These are phyloP conservation scores for Megaleporinus macrocephalus DNA, from an alignment of 2,113 vertebrate species.

Conservation along the genomic window DNA sequence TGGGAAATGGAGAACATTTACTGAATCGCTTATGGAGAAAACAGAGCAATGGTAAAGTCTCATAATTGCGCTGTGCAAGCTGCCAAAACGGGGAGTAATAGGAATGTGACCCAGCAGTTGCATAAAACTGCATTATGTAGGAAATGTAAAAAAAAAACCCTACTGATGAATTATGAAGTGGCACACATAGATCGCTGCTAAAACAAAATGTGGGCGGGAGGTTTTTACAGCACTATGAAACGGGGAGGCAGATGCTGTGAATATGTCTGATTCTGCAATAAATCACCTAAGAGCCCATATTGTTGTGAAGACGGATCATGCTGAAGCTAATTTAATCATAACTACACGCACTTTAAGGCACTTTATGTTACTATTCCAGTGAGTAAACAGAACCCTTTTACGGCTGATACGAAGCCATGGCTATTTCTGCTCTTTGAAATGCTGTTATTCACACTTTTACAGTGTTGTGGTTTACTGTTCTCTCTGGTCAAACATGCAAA, in stretches of 20 bases:
- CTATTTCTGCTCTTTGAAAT: too few species aligned
- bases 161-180: constrained; percentile 21
- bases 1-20: constrained; percentile 20
- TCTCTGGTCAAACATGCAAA: too few species aligned
- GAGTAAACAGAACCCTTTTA: background rate
- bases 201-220: constrained; percentile 17
- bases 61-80: background rate
- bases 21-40: constrained; percentile 30
- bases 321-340: background rate
- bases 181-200: background rate
- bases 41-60: background rate
- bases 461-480: too few species aligned
- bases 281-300: background rate
- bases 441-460: too few species aligned
- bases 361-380: background rate
- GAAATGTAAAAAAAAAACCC: constrained; percentile 37
- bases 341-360: background rate
- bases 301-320: constrained; percentile 1
- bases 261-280: constrained; percentile 28
- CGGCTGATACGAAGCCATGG: too few species aligned
- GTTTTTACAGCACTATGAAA: constrained; percentile 5
- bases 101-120: constrained; percentile 12
- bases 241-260: constrained; percentile 7
- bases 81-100: background rate
- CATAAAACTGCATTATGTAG: constrained; percentile 46